These are phyloP conservation scores for Lindbergichthys nudifrons DNA, from an alignment of 2,797 vertebrate genomes.

Conservation along the genomic window DNA sequence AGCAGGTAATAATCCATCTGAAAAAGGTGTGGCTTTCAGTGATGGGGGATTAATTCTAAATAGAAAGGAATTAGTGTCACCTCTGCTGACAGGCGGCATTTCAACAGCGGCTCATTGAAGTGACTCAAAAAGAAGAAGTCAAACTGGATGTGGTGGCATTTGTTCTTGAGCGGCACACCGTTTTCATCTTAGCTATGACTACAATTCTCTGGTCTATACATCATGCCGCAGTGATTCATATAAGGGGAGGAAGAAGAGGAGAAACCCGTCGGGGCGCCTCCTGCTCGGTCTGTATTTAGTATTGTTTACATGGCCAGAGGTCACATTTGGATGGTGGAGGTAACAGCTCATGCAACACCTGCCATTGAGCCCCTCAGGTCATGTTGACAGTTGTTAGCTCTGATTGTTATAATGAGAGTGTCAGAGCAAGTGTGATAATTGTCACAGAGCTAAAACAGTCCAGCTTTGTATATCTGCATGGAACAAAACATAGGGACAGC, in stretches of 20 bases:
- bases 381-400: conserved; percentile 61
- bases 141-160: conserved; percentile 57
- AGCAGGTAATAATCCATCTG: conserved; percentile 30
- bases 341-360: conserved; percentile 70
- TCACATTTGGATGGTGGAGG: conserved; percentile 44
- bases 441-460: conserved; percentile 23
- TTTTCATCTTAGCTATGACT: conserved; percentile 36
- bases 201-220: conserved; percentile 23
- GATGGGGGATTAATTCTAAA: conserved; percentile 34
- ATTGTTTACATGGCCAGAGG: conserved; percentile 61
- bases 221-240: conserved; percentile 45
- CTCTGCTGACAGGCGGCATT: conserved; percentile 32
- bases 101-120: conserved; percentile 52
- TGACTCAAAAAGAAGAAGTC: conserved; percentile 45
- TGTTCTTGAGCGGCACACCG: conserved; percentile 30
- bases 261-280: conserved; percentile 14
- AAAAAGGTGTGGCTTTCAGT: conserved; percentile 24
- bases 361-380: conserved; percentile 59
- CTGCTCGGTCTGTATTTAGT: conserved; percentile 47
- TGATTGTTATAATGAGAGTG: conserved; percentile 66
- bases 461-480: conserved; percentile 6
- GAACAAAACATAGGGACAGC: neutral
- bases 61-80: conserved; percentile 42
- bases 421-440: conserved; percentile 39
- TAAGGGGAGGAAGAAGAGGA: conserved; percentile 25